Conservation (phyloP, 2,888 invertebrate genomes). For the Mylabris sibirica region DNA sequence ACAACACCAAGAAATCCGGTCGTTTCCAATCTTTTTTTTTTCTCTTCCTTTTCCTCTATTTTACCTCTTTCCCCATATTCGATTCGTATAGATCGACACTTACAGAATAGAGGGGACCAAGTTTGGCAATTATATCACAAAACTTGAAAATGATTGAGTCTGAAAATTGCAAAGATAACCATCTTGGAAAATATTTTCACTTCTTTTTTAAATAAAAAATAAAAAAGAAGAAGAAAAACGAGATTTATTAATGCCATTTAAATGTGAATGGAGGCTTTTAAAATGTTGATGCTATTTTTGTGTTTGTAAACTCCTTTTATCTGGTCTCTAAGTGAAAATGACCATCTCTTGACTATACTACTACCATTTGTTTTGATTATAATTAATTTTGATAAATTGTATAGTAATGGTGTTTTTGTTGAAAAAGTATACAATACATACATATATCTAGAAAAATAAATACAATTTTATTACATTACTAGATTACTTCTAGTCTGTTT, state of each 20-base stretch:
- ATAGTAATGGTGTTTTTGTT: background rate
- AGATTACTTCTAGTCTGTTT: conserved; percentile 21
- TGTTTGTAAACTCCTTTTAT: background rate
- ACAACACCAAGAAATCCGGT: conserved; percentile 37
- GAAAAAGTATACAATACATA: background rate
- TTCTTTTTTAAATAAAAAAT: background rate
- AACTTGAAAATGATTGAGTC: conserved; percentile 9
- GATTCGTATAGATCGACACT: background rate
- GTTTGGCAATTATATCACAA: conserved; percentile 2
- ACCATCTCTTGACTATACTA: background rate
- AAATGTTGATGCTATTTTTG: conserved; percentile 6
- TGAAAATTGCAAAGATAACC: background rate
- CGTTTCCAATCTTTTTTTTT: conserved; percentile 20
- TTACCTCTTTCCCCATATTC: conserved; percentile 8
- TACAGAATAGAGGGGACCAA: background rate
- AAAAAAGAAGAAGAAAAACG: background rate
- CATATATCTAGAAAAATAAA: background rate
- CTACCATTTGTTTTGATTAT: conserved; percentile 5
- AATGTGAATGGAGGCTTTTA: conserved; percentile 1
- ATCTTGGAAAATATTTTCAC: background rate
- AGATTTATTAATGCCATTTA: conserved; percentile 7
- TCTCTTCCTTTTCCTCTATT: background rate
- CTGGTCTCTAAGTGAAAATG: conserved; percentile 5
- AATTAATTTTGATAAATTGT: conserved; percentile 11
- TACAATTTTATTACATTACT: conserved; percentile 17